These are phyloP conservation scores for Ceratina calcarata DNA, from an alignment of 1,140 invertebrate species.

Conservation along the genomic window DNA sequence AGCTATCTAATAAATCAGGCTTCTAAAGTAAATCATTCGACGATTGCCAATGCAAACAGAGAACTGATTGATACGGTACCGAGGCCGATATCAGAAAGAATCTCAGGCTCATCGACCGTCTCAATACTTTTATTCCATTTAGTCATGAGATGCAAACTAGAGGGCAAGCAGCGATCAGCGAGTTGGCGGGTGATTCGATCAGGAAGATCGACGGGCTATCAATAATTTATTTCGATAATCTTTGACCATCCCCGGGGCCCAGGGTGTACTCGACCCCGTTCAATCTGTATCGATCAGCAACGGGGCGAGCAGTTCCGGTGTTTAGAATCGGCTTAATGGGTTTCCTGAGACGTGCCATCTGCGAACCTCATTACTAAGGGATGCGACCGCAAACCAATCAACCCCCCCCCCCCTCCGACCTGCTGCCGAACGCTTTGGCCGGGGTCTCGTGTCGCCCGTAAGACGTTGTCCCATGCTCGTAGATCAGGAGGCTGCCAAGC, in stretches of 20 bases:
- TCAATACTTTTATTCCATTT: no score
- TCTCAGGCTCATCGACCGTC: no score
- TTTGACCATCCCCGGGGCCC: conserved; percentile 3
- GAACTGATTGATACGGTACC: no score
- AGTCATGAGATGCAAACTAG: no score
- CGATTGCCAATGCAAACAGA: neutral
- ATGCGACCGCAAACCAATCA: conserved; percentile 80
- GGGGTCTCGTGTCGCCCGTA: conserved; percentile 69
- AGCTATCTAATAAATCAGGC: neutral
- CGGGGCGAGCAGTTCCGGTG: conserved; percentile 55
- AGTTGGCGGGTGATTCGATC: neutral
- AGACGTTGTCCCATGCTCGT: conserved; percentile 66
- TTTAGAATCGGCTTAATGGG: conserved; percentile 77
- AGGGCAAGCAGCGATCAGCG: neutral
- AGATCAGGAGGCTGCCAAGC: conserved; percentile 37
- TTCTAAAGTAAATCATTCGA: neutral
- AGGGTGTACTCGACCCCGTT: neutral
- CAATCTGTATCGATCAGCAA: conserved; percentile 57
- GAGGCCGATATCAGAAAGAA: no score
- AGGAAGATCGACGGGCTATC: neutral
- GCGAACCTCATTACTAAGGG: conserved; percentile 79
- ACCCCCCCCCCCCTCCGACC: conserved; percentile 50
- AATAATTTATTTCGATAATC: conserved; percentile 46
- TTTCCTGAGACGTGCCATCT: conserved; percentile 79
- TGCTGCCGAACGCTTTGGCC: conserved; percentile 53